These are phyloP conservation scores for Microplitis mediator DNA, from an alignment of 1,140 invertebrate genomes.

Conservation along the genomic window DNA sequence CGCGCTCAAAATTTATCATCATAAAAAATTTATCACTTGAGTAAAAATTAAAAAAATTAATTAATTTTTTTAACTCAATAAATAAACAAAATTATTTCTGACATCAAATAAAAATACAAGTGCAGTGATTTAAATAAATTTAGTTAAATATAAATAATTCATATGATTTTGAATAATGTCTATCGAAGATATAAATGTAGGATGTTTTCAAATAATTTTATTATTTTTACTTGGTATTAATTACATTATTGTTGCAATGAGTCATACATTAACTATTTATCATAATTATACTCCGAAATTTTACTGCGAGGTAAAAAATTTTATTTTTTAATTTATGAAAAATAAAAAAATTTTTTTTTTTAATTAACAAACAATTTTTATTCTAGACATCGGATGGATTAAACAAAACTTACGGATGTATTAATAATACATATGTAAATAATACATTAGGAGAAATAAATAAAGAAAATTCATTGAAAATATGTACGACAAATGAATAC, in stretches of 20 bases:
- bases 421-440: neutral
- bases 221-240: conserved; percentile 59
- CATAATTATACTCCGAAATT: conserved; percentile 61
- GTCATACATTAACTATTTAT: conserved; percentile 57
- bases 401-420: conserved; percentile 43
- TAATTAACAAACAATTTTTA: neutral
- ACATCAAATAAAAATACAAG: neutral
- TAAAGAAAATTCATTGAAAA: neutral
- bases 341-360: neutral
- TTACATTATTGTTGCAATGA: conserved; percentile 61
- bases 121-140: neutral
- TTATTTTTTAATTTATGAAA: neutral
- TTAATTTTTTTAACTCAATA: neutral
- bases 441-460: neutral
- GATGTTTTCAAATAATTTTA: conserved; percentile 59
- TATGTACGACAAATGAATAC: conserved; percentile 37
- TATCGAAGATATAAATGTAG: conserved; percentile 48
- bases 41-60: neutral
- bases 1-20: neutral
- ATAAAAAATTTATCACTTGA: too few species aligned
- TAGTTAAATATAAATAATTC: neutral
- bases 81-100: neutral
- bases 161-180: conserved; percentile 37
- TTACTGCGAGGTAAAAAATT: conserved; percentile 55
- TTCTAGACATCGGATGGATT: conserved; percentile 10